A percentile compares a stretch with the other conserved stretches of the same genome.
These are phyloP conservation scores for Gnathonemus echidnorhynchus DNA, from an alignment of 2,113 vertebrate species.

Conservation along the genomic window DNA sequence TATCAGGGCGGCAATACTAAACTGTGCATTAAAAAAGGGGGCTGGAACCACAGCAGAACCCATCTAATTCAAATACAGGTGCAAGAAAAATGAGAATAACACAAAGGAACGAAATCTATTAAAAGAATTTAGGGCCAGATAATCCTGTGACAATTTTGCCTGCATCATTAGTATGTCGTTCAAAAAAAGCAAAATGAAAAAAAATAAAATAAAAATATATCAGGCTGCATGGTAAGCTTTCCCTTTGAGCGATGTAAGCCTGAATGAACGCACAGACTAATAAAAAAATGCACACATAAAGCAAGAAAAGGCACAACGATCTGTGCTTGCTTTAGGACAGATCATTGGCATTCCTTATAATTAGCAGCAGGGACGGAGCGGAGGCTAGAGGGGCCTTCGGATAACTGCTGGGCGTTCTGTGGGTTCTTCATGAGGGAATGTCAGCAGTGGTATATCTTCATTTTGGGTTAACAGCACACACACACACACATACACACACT, in stretches of 20 bases:
- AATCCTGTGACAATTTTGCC: neutral
- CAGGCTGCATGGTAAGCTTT: constrained; percentile 30
- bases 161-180: neutral
- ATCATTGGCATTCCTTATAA: constrained; percentile 87
- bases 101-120: constrained; percentile 40
- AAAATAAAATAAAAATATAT: neutral
- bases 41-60: constrained; percentile 54
- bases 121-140: neutral
- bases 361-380: constrained; percentile 80
- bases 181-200: neutral
- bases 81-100: constrained; percentile 49
- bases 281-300: constrained; percentile 41
- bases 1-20: constrained; percentile 71
- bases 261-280: constrained; percentile 48
- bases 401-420: constrained; percentile 87
- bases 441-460: constrained; percentile 93
- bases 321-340: constrained; percentile 59
- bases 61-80: constrained; percentile 61
- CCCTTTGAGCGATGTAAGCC: constrained; percentile 35
- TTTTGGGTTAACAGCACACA: constrained; percentile 65
- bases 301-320: constrained; percentile 27
- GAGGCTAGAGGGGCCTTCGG: constrained; percentile 80
- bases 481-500: neutral
- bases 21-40: constrained; percentile 67
- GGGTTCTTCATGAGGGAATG: constrained; percentile 92